Base-by-base conservation (phyloP, 2,113 vertebrate genomes). In the Macquaria australasica region DNA sequence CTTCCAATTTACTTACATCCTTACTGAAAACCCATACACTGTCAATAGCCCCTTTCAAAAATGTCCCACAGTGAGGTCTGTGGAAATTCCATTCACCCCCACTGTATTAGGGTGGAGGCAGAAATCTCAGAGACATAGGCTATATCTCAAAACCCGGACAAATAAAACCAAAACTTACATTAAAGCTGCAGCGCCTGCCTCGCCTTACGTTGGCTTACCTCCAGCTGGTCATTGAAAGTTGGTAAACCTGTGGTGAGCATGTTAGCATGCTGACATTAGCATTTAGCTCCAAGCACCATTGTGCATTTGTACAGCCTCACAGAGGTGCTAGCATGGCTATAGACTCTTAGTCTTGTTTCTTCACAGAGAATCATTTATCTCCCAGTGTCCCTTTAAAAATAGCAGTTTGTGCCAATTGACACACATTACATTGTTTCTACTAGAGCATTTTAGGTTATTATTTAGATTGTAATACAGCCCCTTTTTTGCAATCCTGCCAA, bases 401-500 rank as follows among this genome's bases (percentile, higher is more conserved):
- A 66, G 11, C 55, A 16, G 1, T 43, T 73, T 60, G 41, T 66
- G 20, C 39, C 51, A 34, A 15, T 20, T 73, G 43, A 53, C 41
- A 6, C 11, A 28, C 18, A 67, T 60, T 34, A 9, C 3, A 56
- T 73, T 66, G 51, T 45, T 39, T 39, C n/a, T 56, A 21, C 8
- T n/a, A 14, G 16, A 56, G 50, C 51, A 20, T 77, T 41, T 66
- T 9, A 39, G 21, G 53, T 82, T 76, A 43, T 25, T 79, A 53
- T 76, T 51, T 50, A 48, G 51, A 70, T 56, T 37, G 43, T 72
- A 73, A 59, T 34, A 34, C 15, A 41, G 48, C 51, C 25, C 9
- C 8, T 55, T 39, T 73, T 84, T 73, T 50, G 45, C 41, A 86
- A 70, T 89, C 90, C 73, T 25, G 34, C 48, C 60, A 84, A 85